Percentiles rank a stretch among this genome's conserved stretches.
Conservation (phyloP, 2,888 invertebrate genomes). For the Heteropelma amictum region DNA sequence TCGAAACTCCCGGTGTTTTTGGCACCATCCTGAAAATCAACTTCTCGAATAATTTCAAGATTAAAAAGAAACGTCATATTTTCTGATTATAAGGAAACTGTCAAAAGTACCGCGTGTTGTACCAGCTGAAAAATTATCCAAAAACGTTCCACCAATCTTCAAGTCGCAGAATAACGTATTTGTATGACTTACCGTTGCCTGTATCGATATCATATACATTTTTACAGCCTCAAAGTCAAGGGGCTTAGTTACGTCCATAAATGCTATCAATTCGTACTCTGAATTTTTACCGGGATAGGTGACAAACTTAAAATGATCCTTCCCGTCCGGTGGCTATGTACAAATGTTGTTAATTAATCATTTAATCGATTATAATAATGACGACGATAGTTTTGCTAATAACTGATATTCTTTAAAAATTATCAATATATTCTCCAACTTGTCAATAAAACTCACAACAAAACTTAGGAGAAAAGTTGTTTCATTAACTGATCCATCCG, state of each 20-base stretch:
- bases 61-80: no score
- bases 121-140: not conserved
- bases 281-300: constrained; percentile 8
- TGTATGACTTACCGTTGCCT: constrained; percentile 79
- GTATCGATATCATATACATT: constrained; percentile 80
- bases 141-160: not conserved
- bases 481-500: constrained; percentile 62
- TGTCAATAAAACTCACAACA: constrained; percentile 47
- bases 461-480: constrained; percentile 41
- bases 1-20: constrained; percentile 78
- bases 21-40: constrained; percentile 78
- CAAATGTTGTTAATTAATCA: no score
- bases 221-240: constrained; percentile 78
- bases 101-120: no score
- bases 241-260: constrained; percentile 57
- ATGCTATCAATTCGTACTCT: constrained; percentile 41
- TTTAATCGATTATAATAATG: no score
- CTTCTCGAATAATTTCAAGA: no score
- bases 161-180: no score
- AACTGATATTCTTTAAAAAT: no score
- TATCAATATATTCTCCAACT: no score
- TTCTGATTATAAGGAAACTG: no score
- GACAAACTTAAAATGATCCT: constrained; percentile 51
- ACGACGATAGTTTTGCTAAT: no score
- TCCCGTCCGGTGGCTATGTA: constrained; percentile 44